Evolutionary conservation across 1,140 invertebrate genomes (phyloP), one percentile per base, ranked within the genome.

Genomic region (Psix sp.): DNA sequence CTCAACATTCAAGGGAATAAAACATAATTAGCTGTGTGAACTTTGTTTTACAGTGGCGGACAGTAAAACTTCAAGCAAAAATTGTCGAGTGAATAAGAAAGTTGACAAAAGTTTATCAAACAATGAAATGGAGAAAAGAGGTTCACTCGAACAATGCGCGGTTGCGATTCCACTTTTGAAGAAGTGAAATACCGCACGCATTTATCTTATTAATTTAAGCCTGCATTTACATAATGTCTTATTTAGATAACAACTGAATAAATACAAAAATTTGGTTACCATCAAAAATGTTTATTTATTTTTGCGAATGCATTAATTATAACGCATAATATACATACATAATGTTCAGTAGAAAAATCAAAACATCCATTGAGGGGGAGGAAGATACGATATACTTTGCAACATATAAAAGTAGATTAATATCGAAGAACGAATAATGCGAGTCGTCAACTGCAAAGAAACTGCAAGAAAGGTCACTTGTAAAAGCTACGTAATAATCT

Each of bases 231-330:
- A 29, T 29, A 29, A n/a, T 20, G 18, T 2, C 7, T n/a, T 17
- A 40, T 24, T 18, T 16, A n/a, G 4, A 11, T 11, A 43, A 43
- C n/a, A 24, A n/a, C 18, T 20, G 39, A 18, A 21, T 5, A 20
- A 43, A 26, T 24, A 26, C 26, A 29, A 31, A 20, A 20, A 43
- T 0, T 14, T 13, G 10, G 48, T 29, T 62, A 15, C 21, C 42
- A 56, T 62, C 62, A 66, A 62, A 39, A 73, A 65, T 73, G 14
- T 66, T 54, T 73, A 65, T 73, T 73, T 73, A 54, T 73, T 73
- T 62, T 26, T 3, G 52, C 26, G 24, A 66, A 73, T 73, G 60
- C 40, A 66, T 18, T 65, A 66, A 20, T 66, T 54, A 66, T 42
- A 67, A 62, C 62, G 62, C 62, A 63, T 62, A 62, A 45, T 56